phyloP scores from a whole-genome alignment of 2,113 vertebrate genomes.

The Anolis sagrei region DNA sequence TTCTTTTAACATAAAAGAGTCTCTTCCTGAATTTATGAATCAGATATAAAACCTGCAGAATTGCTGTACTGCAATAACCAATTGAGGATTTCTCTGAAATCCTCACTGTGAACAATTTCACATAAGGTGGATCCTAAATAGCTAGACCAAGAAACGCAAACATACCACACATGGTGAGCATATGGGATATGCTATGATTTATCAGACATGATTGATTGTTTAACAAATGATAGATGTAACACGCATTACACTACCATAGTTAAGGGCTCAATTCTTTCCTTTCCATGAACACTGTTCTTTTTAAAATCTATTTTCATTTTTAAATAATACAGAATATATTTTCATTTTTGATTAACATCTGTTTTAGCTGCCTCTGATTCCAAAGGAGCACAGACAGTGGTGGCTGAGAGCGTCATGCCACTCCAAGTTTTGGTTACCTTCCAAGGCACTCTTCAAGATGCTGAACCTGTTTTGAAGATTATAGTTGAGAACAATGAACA shows the following conservation, averaged over 20 bases:
- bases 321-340: neutral
- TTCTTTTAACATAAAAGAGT: conserved; percentile 84
- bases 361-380: neutral
- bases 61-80: conserved; percentile 76
- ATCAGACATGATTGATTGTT: conserved; percentile 64
- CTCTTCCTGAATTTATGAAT: conserved; percentile 79
- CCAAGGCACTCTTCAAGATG: too few relatives aligned
- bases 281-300: neutral
- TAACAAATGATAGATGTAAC: conserved; percentile 49
- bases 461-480: too few relatives aligned
- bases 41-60: conserved; percentile 74
- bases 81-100: conserved; percentile 71
- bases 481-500: too few relatives aligned
- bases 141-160: conserved; percentile 66
- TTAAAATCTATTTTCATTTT: neutral
- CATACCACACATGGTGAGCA: conserved; percentile 59
- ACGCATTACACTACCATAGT: conserved; percentile 37
- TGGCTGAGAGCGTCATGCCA: too few relatives aligned
- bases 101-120: conserved; percentile 71
- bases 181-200: conserved; percentile 67
- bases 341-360: neutral
- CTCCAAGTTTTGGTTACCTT: too few relatives aligned
- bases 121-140: conserved; percentile 67
- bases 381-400: too few relatives aligned
- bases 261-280: conserved; percentile 60